phyloP scores from a whole-genome alignment of 2,888 invertebrate genomes.

The Agrilus mali region DNA sequence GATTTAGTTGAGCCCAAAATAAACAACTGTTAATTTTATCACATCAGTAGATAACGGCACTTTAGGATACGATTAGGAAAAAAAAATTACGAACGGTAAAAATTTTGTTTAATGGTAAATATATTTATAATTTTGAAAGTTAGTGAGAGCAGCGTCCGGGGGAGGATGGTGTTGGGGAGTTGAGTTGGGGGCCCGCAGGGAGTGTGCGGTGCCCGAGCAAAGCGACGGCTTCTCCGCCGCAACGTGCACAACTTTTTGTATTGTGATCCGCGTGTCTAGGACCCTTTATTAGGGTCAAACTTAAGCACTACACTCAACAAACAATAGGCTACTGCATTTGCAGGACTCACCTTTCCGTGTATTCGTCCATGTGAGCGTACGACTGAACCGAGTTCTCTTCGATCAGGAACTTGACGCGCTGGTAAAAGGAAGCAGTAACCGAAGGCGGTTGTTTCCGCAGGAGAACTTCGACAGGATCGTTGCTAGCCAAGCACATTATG shows the following conservation, averaged over 20 bases:
- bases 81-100: too few species aligned
- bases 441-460: slow-evolving; percentile 92
- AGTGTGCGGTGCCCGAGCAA: slow-evolving; percentile 35
- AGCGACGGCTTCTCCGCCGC: slow-evolving; percentile 25
- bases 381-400: slow-evolving; percentile 98
- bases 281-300: slow-evolving; percentile 13
- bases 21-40: too few species aligned
- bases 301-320: slow-evolving; percentile 21
- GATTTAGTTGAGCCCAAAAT: too few species aligned
- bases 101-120: too few species aligned
- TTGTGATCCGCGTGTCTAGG: slow-evolving; percentile 25
- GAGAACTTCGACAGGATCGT: slow-evolving; percentile 93
- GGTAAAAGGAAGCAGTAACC: slow-evolving; percentile 94
- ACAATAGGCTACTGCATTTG: slow-evolving; percentile 8
- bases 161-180: slow-evolving; percentile 19
- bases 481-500: slow-evolving; percentile 90
- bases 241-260: slow-evolving; percentile 29
- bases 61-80: too few species aligned
- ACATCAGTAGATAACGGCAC: too few species aligned
- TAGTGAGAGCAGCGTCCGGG: slow-evolving; percentile 15
- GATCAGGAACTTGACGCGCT: slow-evolving; percentile 93
- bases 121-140: background rate
- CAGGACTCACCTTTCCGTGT: slow-evolving; percentile 88
- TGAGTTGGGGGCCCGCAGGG: slow-evolving; percentile 26
- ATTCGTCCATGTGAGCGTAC: slow-evolving; percentile 94